Evolutionary conservation across 2,888 invertebrate species (phyloP), one percentile per base, ranked within the genome.

Genomic region (Xestoiulus laeticollis): DNA sequence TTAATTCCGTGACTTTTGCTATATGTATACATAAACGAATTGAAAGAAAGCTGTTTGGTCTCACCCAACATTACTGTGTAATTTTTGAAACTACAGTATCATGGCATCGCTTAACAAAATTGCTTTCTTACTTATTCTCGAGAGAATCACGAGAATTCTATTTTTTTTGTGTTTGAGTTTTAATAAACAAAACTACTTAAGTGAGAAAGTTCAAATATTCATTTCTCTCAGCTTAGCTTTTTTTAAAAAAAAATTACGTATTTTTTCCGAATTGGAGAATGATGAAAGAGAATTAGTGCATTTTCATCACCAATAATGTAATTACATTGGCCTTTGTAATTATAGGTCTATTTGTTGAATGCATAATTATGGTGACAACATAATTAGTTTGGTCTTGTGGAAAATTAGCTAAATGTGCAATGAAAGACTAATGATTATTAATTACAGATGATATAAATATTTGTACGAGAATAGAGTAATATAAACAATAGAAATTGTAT

Each of bases 1-100:
- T 12, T 78, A 30, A 26, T 68, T 78, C 78, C 78, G 30, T 78
- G 78, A 78, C 78, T 30, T 78, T 78, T 78, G 26, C 78, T 59
- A 38, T 2, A 38, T n/a, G n/a, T 5, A 38, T 5, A 38, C 33
- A 38, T 38, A 5, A 5, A 5, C 4, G 2, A 38, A 38, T 38
- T 2, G 2, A 38, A 59, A 59, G 59, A 59, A 22, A 53, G 12
- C 22, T 59, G 59, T 5, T 22, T 59, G 22, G 22, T 59, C 59
- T 59, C 30, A 14, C 78, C 78, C 30, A 78, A 78, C 78, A 26
- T 30, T 30, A 14, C 30, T 14, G n/a, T 59, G 59, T 22, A 22
- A 10, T 19, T 59, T 59, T 59, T 59, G 5, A 59, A 22, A 59
- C 19, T 48, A 6, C n/a, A n/a, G n/a, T 38, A 38, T 38, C 33